phyloP scores from a whole-genome alignment of 2,888 invertebrate genomes.

The Conops quadrifasciatus region DNA sequence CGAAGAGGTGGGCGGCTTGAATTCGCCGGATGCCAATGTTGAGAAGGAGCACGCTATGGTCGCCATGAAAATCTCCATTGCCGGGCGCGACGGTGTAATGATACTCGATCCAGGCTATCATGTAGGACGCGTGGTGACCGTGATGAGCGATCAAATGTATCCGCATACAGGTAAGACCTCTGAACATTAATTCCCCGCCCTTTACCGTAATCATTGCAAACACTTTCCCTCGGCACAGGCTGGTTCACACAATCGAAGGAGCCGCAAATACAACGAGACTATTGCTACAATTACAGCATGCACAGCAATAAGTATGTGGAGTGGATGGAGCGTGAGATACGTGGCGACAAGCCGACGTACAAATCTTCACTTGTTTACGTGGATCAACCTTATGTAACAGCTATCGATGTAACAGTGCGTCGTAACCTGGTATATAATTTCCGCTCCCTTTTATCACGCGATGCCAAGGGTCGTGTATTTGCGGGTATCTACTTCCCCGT shows the following conservation, averaged over 20 bases:
- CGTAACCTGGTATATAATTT: slow-evolving; percentile 85
- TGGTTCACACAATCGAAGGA: slow-evolving; percentile 88
- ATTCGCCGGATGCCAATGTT: slow-evolving; percentile 64
- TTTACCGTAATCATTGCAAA: slow-evolving; percentile 11
- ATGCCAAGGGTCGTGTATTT: slow-evolving; percentile 82
- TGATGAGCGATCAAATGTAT: slow-evolving; percentile 84
- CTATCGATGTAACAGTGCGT: slow-evolving; percentile 87
- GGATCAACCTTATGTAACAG: slow-evolving; percentile 79
- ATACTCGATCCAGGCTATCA: slow-evolving; percentile 93
- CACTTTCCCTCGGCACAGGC: slow-evolving; percentile 65
- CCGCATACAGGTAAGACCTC: slow-evolving; percentile 75
- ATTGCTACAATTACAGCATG: slow-evolving; percentile 79
- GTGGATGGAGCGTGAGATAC: slow-evolving; percentile 84
- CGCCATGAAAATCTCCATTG: slow-evolving; percentile 77
- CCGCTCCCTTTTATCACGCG: slow-evolving; percentile 81
- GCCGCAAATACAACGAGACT: slow-evolving; percentile 79
- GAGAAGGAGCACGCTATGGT: slow-evolving; percentile 91
- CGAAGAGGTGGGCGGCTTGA: slow-evolving; percentile 67
- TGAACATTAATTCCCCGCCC: neutral
- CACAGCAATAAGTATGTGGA: slow-evolving; percentile 80
- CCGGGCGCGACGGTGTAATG: slow-evolving; percentile 78
- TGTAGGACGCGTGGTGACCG: slow-evolving; percentile 83
- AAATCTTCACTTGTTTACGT: slow-evolving; percentile 81
- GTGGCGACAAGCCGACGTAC: slow-evolving; percentile 71
- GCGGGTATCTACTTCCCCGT: slow-evolving; percentile 89